Evolutionary conservation across 2,888 invertebrate genomes (phyloP).

Genomic region (Coelogynopora nodosa): DNA sequence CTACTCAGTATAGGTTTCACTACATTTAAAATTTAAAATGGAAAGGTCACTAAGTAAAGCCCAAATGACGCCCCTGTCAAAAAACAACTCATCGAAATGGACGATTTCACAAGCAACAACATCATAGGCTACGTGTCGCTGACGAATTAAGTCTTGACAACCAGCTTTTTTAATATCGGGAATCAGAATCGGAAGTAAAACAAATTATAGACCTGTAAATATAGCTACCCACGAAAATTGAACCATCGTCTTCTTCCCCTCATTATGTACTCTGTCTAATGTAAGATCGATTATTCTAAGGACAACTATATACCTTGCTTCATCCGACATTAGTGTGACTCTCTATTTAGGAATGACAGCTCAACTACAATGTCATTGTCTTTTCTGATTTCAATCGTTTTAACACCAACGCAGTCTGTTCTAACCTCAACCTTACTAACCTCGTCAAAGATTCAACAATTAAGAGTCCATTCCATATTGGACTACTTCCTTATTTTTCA

Average conservation of each 20-base stretch:
- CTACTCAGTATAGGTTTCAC: too few relatives aligned
- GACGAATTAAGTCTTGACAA: neutral
- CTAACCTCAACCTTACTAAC: neutral
- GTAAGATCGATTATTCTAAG: neutral
- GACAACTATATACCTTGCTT: neutral
- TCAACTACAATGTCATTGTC: neutral
- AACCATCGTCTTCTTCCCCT: neutral
- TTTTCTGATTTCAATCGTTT: neutral
- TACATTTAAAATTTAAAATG: too few relatives aligned
- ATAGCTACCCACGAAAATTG: neutral
- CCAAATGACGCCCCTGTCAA: too few relatives aligned
- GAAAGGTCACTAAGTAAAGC: too few relatives aligned
- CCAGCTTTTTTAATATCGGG: neutral
- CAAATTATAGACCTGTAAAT: neutral
- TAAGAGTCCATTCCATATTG: neutral
- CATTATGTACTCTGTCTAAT: neutral
- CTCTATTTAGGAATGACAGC: neutral
- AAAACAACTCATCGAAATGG: neutral
- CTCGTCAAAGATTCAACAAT: neutral
- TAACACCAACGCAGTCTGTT: neutral
- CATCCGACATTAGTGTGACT: neutral
- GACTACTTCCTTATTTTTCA: neutral
- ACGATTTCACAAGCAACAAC: neutral
- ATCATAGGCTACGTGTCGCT: neutral
- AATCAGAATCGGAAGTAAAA: neutral